Conservation (phyloP, 1,140 invertebrate species). For the Drosophila bipectinata region DNA sequence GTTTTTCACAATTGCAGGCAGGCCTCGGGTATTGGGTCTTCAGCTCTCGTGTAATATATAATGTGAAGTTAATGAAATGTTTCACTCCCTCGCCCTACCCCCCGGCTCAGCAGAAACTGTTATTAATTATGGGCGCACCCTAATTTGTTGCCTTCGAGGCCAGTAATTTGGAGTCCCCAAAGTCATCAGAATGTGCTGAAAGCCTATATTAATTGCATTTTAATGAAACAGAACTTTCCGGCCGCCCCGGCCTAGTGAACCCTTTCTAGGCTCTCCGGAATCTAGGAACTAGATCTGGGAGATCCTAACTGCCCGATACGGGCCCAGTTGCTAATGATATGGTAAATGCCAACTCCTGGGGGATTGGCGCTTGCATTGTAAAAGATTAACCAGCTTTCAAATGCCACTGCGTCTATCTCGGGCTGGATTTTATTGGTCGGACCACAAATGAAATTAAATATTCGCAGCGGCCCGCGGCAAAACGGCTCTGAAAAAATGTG, state of each 20-base stretch:
- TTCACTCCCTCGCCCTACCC: background rate
- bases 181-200: conserved; percentile 69
- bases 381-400: conserved; percentile 25
- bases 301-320: conserved; percentile 40
- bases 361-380: background rate
- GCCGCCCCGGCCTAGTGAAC: conserved; percentile 14
- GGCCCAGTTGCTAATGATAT: conserved; percentile 47
- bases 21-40: conserved; percentile 23
- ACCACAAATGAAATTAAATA: conserved; percentile 81
- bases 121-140: conserved; percentile 79
- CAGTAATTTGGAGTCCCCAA: conserved; percentile 57
- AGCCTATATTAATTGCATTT: conserved; percentile 80
- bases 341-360: conserved; percentile 36
- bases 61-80: conserved; percentile 77
- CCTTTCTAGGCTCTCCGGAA: conserved; percentile 32
- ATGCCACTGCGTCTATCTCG: conserved; percentile 32
- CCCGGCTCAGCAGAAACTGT: conserved; percentile 51
- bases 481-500: conserved; percentile 44
- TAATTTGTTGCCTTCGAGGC: conserved; percentile 47
- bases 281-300: conserved; percentile 24
- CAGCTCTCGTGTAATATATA: conserved; percentile 48
- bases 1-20: conserved; percentile 55
- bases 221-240: conserved; percentile 59
- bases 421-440: conserved; percentile 30
- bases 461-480: conserved; percentile 29